These are phyloP conservation scores for Aeoliscus strigatus DNA, from an alignment of 2,797 vertebrate species.

Conservation along the genomic window DNA sequence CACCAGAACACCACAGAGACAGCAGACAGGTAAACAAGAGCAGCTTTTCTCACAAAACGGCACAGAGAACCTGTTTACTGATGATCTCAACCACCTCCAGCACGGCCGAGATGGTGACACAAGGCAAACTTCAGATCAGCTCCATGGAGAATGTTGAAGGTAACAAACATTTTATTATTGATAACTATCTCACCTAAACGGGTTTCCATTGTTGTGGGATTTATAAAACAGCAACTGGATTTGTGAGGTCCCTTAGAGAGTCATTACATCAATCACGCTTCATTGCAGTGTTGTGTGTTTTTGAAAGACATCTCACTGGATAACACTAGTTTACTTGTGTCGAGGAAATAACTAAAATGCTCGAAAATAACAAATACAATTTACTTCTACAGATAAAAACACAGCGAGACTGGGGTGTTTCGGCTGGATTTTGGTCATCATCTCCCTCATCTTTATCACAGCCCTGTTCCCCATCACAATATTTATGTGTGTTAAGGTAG, in stretches of 20 bases:
- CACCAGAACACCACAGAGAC: conserved; percentile 41
- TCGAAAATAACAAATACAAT: too few species aligned
- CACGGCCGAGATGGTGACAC: conserved; percentile 57
- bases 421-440: conserved; percentile 78
- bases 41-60: conserved; percentile 6
- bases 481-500: conserved; percentile 84
- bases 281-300: too few species aligned
- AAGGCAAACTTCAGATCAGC: conserved; percentile 53
- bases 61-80: conserved; percentile 1
- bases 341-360: too few species aligned
- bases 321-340: conserved; percentile 4
- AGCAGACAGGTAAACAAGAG: conserved; percentile 33
- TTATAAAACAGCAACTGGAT: not conserved
- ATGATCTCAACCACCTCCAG: conserved; percentile 51
- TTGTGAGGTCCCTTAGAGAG: conserved; percentile 13
- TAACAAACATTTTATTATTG: conserved; percentile 35
- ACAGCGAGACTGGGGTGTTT: conserved; percentile 68
- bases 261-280: conserved; percentile 8
- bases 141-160: conserved; percentile 46
- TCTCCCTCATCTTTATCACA: conserved; percentile 76
- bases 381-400: conserved; percentile 64
- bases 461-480: conserved; percentile 79
- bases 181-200: too few species aligned
- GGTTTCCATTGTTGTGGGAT: not conserved
- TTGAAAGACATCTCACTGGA: conserved; percentile 17